These are phyloP conservation scores for Dicentrarchus labrax DNA, from an alignment of 2,113 vertebrate species.

Conservation along the genomic window DNA sequence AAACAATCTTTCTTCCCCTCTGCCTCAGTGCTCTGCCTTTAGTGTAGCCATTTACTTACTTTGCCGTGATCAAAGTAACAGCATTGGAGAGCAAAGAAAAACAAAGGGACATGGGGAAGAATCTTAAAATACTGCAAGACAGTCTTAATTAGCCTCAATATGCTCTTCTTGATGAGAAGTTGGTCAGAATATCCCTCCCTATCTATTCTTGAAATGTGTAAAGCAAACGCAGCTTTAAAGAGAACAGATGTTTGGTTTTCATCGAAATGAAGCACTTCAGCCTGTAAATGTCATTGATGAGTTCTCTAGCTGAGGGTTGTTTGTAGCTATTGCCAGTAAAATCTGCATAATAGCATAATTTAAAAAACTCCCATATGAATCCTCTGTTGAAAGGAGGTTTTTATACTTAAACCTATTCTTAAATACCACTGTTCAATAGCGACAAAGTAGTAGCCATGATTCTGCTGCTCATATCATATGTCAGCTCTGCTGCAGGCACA, in stretches of 20 bases:
- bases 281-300: not conserved
- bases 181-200: not conserved
- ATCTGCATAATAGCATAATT: not conserved
- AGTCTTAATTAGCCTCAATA: conserved; percentile 1
- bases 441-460: not conserved
- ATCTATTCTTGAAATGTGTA: not conserved
- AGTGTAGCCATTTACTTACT: conserved; percentile 36
- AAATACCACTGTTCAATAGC: not conserved
- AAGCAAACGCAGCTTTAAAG: not conserved
- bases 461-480: not conserved
- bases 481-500: not conserved
- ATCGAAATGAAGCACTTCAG: not conserved
- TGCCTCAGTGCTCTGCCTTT: conserved; percentile 22
- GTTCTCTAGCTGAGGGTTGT: not conserved
- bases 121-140: conserved; percentile 22
- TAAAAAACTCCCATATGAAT: not conserved
- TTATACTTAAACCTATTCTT: not conserved
- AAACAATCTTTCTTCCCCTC: conserved; percentile 1
- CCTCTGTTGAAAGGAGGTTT: too few relatives aligned
- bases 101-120: not conserved
- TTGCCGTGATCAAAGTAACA: conserved; percentile 51
- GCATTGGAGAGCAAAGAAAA: conserved; percentile 7
- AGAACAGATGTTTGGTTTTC: not conserved
- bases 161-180: not conserved
- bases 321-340: not conserved